Conservation (phyloP, 2,797 vertebrate genomes). For the Coreius guichenoti region DNA sequence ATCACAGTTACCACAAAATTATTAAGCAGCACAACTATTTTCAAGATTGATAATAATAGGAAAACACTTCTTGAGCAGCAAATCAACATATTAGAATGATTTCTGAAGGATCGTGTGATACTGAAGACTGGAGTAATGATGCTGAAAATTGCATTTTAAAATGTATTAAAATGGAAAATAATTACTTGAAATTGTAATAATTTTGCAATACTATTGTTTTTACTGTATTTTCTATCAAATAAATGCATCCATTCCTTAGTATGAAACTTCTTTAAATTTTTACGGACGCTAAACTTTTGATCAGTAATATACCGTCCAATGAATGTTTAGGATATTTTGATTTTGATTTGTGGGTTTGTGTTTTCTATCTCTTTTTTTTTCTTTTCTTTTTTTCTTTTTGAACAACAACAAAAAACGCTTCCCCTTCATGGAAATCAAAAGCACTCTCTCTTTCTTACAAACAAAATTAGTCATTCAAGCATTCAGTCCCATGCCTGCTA, state of each 20-base stretch:
- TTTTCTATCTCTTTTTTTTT: neutral
- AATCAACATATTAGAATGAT: neutral
- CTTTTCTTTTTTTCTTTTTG: neutral
- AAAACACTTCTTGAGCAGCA: neutral
- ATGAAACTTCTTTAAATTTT: too few relatives aligned
- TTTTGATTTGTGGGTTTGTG: neutral
- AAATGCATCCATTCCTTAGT: too few relatives aligned
- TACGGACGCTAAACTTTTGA: too few relatives aligned
- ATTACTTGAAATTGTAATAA: too few relatives aligned
- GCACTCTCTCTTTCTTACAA: conserved; percentile 12
- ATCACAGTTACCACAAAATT: neutral
- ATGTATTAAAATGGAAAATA: neutral
- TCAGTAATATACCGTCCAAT: neutral
- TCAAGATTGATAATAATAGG: neutral
- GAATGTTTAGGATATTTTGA: neutral
- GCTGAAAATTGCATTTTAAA: neutral
- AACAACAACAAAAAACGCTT: neutral
- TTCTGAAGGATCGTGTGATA: neutral
- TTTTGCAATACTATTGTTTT: too few relatives aligned
- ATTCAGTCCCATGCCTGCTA: conserved; percentile 7
- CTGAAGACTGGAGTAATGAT: neutral
- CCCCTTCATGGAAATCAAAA: neutral
- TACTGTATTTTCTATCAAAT: too few relatives aligned
- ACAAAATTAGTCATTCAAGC: conserved; percentile 8
- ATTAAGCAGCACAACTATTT: neutral